These are phyloP conservation scores for Bombylius major DNA, from an alignment of 2,888 invertebrate species.

Conservation along the genomic window DNA sequence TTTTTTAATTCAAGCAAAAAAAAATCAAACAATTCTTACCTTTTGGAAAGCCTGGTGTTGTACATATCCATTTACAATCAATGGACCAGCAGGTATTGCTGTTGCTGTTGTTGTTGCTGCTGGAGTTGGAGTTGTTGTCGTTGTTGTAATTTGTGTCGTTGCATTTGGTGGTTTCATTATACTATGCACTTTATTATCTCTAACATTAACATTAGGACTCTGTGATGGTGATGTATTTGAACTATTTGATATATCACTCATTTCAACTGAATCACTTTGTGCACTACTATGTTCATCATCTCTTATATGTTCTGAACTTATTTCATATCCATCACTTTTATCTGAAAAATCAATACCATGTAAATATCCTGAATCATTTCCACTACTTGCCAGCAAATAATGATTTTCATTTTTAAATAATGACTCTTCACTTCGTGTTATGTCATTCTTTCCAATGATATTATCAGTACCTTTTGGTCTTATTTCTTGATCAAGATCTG, in stretches of 20 bases:
- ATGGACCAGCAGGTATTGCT: slow-evolving; percentile 14
- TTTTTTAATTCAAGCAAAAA: too few relatives aligned
- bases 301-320: slow-evolving; percentile 1
- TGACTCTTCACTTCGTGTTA: slow-evolving; percentile 16
- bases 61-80: slow-evolving; percentile 19
- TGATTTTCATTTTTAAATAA: slow-evolving; percentile 19
- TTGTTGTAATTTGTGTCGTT: neutral
- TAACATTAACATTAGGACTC: slow-evolving; percentile 9
- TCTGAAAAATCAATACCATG: slow-evolving; percentile 11
- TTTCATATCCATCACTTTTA: slow-evolving; percentile 12
- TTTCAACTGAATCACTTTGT: slow-evolving; percentile 18
- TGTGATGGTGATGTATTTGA: slow-evolving; percentile 15
- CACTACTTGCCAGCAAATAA: slow-evolving; percentile 16
- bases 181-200: neutral
- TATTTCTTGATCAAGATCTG: slow-evolving; percentile 22
- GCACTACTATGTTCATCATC: slow-evolving; percentile 12
- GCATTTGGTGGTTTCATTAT: neutral
- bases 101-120: slow-evolving; percentile 10
- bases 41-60: slow-evolving; percentile 18
- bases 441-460: slow-evolving; percentile 10
- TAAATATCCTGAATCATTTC: slow-evolving; percentile 18
- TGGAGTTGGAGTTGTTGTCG: slow-evolving; percentile 6
- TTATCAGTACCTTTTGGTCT: slow-evolving; percentile 22
- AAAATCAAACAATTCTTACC: slow-evolving; percentile 14
- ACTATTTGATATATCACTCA: slow-evolving; percentile 19